These are phyloP conservation scores for Limosa lapponica DNA, from an alignment of 2,797 vertebrate genomes.

Conservation along the genomic window DNA sequence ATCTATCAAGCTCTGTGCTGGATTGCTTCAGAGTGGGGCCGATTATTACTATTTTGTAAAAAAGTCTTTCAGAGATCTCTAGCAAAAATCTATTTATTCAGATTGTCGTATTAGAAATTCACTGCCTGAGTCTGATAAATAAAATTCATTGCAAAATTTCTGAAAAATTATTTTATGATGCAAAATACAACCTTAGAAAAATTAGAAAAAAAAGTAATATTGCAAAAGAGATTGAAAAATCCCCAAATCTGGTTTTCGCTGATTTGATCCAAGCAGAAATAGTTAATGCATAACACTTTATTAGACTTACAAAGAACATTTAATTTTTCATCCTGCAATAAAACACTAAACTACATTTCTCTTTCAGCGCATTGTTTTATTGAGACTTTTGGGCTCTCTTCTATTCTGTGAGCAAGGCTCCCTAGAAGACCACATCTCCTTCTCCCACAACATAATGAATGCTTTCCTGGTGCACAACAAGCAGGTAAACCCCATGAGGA, in stretches of 20 bases:
- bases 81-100: background rate
- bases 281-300: background rate
- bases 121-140: background rate
- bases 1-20: background rate
- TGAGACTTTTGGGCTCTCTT: background rate
- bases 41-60: background rate
- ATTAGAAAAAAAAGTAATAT: background rate
- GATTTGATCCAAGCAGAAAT: background rate
- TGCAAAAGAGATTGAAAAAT: background rate
- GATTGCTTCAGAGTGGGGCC: background rate
- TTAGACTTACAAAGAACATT: background rate
- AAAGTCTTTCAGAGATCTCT: background rate
- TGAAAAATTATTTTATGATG: background rate
- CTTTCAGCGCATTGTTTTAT: background rate
- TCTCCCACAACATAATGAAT: background rate
- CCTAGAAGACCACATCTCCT: background rate
- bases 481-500: background rate
- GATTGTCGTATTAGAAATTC: background rate
- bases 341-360: background rate
- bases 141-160: background rate
- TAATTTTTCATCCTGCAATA: background rate
- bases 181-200: background rate
- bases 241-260: background rate
- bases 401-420: background rate
- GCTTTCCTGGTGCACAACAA: background rate